Evolutionary conservation across 2,797 vertebrate species (phyloP).

Genomic region (Clarias fuscus): DNA sequence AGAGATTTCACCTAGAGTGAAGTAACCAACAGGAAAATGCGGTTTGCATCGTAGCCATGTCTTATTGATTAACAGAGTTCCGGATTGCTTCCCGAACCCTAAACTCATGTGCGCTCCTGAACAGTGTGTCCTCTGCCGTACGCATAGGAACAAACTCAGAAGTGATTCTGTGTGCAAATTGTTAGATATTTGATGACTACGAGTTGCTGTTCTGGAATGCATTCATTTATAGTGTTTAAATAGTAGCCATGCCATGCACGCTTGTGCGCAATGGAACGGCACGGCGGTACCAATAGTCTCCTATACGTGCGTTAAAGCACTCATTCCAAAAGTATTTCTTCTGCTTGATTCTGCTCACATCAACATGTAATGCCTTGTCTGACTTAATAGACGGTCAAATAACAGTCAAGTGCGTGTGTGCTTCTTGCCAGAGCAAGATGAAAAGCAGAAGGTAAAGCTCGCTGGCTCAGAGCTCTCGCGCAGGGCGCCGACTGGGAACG

Average conservation of each 20-base stretch:
- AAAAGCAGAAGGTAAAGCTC: conserved; percentile 26
- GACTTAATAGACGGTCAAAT: conserved; percentile 58
- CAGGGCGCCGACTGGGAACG: conserved; percentile 46
- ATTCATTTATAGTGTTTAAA: background rate
- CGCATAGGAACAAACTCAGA: background rate
- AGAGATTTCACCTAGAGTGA: background rate
- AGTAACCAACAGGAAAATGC: background rate
- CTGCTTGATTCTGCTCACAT: background rate
- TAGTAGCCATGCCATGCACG: background rate
- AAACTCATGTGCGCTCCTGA: conserved; percentile 9
- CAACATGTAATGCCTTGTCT: conserved; percentile 21
- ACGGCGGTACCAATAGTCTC: background rate
- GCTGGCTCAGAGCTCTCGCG: conserved; percentile 43
- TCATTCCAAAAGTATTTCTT: background rate
- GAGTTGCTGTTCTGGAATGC: background rate
- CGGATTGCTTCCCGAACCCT: background rate
- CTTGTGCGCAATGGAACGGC: conserved; percentile 10
- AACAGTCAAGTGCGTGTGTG: conserved; percentile 56
- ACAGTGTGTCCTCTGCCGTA: background rate
- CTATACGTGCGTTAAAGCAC: background rate
- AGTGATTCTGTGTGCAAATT: background rate
- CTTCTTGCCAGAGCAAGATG: conserved; percentile 44
- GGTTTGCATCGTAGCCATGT: background rate
- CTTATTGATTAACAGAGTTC: background rate
- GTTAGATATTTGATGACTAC: background rate